Conservation (phyloP, 2,888 invertebrate species). For the Zaprionus lineosus region DNA sequence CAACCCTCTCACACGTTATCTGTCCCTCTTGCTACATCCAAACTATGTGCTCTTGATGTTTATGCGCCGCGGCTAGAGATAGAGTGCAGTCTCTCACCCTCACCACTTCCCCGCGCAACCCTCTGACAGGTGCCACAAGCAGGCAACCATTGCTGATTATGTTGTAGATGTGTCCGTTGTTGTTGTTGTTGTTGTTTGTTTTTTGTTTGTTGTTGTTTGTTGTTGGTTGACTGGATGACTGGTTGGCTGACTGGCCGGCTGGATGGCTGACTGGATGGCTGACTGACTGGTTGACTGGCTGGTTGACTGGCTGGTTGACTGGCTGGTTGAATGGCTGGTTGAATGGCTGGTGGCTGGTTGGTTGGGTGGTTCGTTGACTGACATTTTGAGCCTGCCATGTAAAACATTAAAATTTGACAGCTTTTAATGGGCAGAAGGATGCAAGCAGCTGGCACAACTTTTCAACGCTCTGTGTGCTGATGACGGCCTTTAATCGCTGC, state of each 20-base stretch:
- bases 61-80: constrained; percentile 45
- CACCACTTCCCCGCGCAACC: neutral
- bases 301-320: neutral
- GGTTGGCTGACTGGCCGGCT: constrained; percentile 14
- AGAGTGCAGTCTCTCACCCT: constrained; percentile 29
- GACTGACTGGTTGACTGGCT: constrained; percentile 12
- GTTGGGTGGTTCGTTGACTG: constrained; percentile 15
- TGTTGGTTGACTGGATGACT: neutral
- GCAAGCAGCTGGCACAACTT: constrained; percentile 45
- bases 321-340: constrained; percentile 13
- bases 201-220: constrained; percentile 15
- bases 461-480: constrained; percentile 50
- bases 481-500: constrained; percentile 67
- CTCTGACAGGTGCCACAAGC: constrained; percentile 61
- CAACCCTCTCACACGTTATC: no score
- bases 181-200: constrained; percentile 17
- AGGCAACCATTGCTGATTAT: constrained; percentile 39
- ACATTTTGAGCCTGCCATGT: constrained; percentile 71
- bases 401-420: constrained; percentile 77
- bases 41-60: constrained; percentile 67
- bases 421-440: constrained; percentile 57
- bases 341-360: constrained; percentile 18
- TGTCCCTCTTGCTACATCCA: no score
- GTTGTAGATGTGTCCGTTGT: constrained; percentile 28
- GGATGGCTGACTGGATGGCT: neutral